Base-by-base conservation (phyloP, 1,140 invertebrate genomes). In the Conus betulinus region DNA sequence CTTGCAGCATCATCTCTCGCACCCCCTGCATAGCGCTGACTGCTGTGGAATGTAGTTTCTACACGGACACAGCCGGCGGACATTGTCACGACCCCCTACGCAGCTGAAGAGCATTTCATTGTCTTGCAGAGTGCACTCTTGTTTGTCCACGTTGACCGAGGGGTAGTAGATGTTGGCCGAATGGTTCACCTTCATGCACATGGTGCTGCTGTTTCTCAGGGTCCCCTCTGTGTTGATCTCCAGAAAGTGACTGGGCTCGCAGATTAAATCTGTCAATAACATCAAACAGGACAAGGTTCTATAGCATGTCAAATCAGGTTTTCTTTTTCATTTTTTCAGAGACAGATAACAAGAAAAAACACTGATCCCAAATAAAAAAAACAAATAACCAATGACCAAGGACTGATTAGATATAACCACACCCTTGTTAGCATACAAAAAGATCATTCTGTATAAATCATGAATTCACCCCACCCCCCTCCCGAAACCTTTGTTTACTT, bases 171-270 rank as follows among this genome's bases (percentile, higher is more conserved):
- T 93, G 87, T 95, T 93, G 13, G 90, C 91, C 20, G 91, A 87
- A 27, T 91, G 89, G 63, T 89, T 89, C 23, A 90, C 83, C 5
- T 81, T 81, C 20, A 79, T 25, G 89, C 94, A 95, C 10, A 90
- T 57, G 11, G 90, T 88, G n/a, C 89, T 88, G 11, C 85, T 25
- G 25, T 91, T 89, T 27, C 89, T 88, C 5, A 95, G 78, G 10
- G 84, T 78, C 11, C 87, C 89, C 51, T 90, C 83, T 15, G 91
- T 90, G 90, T 96, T 96, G 20, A 95, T 89, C 17, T 94, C 91
- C n/a, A 90, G 87, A 89, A 96, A 96, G 91, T 95, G 93, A 53
- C 93, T 91, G 17, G 94, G 94, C 90, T 96, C 95, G 92, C 95
- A 96, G 20, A 95, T 95, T 3, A 93, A 88, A 90, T 93, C 94